Evolutionary conservation across 2,888 invertebrate genomes (phyloP), one percentile per base, ranked within the genome.

Genomic region (Toxonevra muliebris): DNA sequence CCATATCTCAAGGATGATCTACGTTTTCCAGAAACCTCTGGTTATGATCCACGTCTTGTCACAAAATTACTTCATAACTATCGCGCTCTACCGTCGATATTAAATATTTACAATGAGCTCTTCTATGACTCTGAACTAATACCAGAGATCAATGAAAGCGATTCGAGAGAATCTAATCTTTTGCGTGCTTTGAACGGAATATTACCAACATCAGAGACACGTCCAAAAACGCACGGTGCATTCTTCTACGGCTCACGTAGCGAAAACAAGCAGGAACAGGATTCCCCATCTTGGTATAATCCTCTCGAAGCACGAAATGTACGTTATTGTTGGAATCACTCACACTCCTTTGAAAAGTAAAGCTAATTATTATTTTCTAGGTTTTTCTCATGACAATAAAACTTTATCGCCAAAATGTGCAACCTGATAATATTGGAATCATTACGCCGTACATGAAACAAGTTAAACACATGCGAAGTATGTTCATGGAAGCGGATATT

Each of bases 361-460:
- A 55, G 52, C 43, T 19, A 48, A 45, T n/a, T 54, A 61, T 5
- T 54, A 60, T 53, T 48, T 50, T 12, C 1, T 86, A 88, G 87
- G 82, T 89, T 13, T 87, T 88, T 50, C 72, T 88, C n/a, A 87
- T 87, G 70, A 82, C 86, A 1, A 89, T 84, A 82, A 89, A 90
- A 74, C 84, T 96, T 1, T 92, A 92, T 73, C 88, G 89, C 69
- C 86, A 87, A 61, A 90, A 90, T 30, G 78, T 95, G n/a, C 80
- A 79, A 1, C 85, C 89, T 0, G 75, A 79, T 43, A 78, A 78
- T 61, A 85, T 98, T 78, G 98, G 97, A 4, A 91, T 98, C 66
- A 93, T 98, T 70, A 93, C 97, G 13, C 97, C 97, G 0, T 98
- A 98, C 80, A 86, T 92, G 70, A 94, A 95, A 82, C 98, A 98